These are phyloP conservation scores for Thamnophis sirtalis DNA, from an alignment of 2,113 vertebrate genomes.

Conservation along the genomic window DNA sequence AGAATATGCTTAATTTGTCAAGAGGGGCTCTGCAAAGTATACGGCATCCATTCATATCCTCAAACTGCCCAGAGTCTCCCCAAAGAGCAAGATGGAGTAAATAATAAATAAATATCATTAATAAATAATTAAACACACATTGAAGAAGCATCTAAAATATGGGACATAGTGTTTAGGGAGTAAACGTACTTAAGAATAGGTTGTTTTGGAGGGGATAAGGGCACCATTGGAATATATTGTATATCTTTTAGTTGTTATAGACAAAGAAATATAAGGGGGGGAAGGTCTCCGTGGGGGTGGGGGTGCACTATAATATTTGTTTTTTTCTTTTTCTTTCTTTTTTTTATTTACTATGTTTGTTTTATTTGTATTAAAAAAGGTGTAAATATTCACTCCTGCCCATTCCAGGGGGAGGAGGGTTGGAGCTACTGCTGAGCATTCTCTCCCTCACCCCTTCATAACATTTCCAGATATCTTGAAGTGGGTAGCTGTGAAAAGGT, in stretches of 20 bases:
- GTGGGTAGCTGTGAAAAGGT: background rate
- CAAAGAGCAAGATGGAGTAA: background rate
- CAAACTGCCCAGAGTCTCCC: background rate
- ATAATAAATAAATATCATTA: background rate
- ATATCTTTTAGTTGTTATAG: no score
- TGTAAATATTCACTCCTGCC: background rate
- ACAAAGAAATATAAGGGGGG: no score
- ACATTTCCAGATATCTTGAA: background rate
- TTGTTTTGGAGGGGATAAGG: no score
- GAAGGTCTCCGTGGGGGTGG: no score
- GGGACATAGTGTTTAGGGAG: no score
- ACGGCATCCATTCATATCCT: background rate
- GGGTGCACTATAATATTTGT: no score
- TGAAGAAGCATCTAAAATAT: background rate
- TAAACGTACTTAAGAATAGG: no score
- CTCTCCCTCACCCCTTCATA: background rate
- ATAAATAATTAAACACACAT: background rate
- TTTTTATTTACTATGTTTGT: no score
- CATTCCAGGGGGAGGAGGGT: background rate
- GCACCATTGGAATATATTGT: no score
- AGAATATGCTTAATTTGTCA: background rate
- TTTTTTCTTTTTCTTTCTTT: no score
- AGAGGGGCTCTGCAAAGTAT: background rate
- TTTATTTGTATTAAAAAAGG: no score
- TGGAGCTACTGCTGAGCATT: background rate